Evolutionary conservation across 2,113 vertebrate genomes (phyloP), one percentile per base, ranked within the genome.

Genomic region (Bambusicola thoracicus): DNA sequence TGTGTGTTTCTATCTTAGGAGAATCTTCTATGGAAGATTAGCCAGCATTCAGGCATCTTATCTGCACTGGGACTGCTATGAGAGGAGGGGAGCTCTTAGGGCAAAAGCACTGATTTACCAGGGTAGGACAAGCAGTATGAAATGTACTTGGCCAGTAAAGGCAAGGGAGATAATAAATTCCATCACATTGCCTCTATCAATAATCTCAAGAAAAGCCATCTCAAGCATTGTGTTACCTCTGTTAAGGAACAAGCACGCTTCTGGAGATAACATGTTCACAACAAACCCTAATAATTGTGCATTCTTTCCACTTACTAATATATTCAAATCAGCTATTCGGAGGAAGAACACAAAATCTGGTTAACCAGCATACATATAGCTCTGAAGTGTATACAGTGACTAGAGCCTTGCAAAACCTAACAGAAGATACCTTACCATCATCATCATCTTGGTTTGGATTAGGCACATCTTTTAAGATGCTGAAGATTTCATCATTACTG

Each of bases 371-470:
- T n/a, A 78, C 10, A 30, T 32, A 27, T 0, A 67, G 20, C 34
- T 53, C 8, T 91, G n/a, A 30, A 63, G 38, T 27, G 58, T 10
- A 43, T 38, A 20, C 68, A 65, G 14, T 51, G 85, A 43, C 7
- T 5, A 69, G 7, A 34, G 51, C 11, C 40, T 43, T 19, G 9
- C 17, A 73, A 65, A 72, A 32, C 4, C 10, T 87, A 89, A 36
- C 8, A 76, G 19, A 27, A 48, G 67, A 20, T 48, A 80, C 43
- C 70, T 95, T 94, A 99, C 99, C 99, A 16, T 99, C 99, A 24
- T 99, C 99, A 4, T 99, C 99, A 40, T 99, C 99, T 94, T 99
- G 99, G 96, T 99, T 99, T 75, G 99, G 99, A 97, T 99, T 99
- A 77, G 99, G 99, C 61, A 99, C 98, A 18, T 99, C 99, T 97